Conservation (phyloP, 2,888 invertebrate genomes). For the Dermolepida albohirtum region DNA sequence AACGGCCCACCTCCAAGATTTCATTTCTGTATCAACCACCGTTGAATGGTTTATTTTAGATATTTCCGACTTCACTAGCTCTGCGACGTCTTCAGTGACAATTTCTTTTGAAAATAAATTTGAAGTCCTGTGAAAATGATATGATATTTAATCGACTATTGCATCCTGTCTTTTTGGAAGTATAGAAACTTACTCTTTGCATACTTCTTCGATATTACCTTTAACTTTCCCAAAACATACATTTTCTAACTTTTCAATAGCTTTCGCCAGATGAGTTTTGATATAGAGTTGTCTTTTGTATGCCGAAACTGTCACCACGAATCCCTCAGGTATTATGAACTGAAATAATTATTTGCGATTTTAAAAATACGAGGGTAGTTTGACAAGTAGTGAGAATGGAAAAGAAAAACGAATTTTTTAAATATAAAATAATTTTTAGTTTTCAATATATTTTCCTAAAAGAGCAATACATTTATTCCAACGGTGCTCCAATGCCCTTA, state of each 20-base stretch:
- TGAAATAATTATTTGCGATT: constrained; percentile 59
- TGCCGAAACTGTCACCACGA: constrained; percentile 75
- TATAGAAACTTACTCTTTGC: constrained; percentile 62
- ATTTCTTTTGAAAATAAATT: constrained; percentile 35
- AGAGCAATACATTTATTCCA: too few relatives aligned
- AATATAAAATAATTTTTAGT: too few relatives aligned
- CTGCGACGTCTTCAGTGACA: constrained; percentile 29
- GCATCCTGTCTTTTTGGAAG: background rate
- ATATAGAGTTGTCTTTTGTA: constrained; percentile 70
- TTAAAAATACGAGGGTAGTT: too few relatives aligned
- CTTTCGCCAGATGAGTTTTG: constrained; percentile 64
- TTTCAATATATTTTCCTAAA: too few relatives aligned
- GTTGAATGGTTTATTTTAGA: constrained; percentile 10
- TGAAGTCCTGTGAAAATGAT: constrained; percentile 14
- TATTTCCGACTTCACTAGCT: constrained; percentile 3
- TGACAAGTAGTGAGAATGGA: background rate
- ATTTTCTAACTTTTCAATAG: constrained; percentile 68
- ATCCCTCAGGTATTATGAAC: constrained; percentile 77
- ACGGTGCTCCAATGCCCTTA: too few relatives aligned
- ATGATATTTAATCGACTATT: background rate
- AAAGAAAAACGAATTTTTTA: too few relatives aligned
- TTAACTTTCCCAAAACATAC: constrained; percentile 67
- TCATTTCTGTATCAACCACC: constrained; percentile 52
- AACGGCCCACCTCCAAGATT: constrained; percentile 70
- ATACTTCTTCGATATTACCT: constrained; percentile 67